Base-by-base conservation (phyloP, 2,113 vertebrate genomes). In the Heterotis niloticus region DNA sequence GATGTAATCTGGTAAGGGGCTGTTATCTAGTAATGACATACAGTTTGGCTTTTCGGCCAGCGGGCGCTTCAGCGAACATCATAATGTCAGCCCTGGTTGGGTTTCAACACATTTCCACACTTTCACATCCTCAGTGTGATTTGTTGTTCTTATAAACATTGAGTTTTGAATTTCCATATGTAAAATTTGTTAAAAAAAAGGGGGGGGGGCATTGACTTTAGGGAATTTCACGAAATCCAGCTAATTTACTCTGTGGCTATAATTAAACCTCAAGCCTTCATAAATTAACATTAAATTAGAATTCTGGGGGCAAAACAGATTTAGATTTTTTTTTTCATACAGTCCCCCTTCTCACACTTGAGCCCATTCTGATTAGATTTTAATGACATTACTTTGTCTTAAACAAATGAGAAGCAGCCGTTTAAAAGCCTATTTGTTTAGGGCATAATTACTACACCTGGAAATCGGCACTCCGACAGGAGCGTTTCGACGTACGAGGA, bases 311-410 rank as follows among this genome's bases (percentile, higher is more conserved):
- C 78, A 86, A 88, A 88, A 85, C 87, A 85, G 81, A 84, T 83
- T 88, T 85, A 87, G 85, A 85, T 88, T 87, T n/a, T n/a, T n/a
- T n/a, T n/a, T n/a, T 88, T 85, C 82, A 88, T 88, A 83, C 78
- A 81, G n/a, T 85, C 84, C 80, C 82, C 70, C 44, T 79, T 44
- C 79, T 82, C 69, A 70, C 68, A 81, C 82, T 79, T 79, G 69
- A 67, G 79, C 79, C 83, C 86, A 51, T 82, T 86, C 84, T 87
- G 87, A 88, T 88, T 88, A 87, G 86, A 85, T 86, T 87, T 87
- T 88, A 88, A 88, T 88, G 87, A 86, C 87, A 86, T 74, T 82
- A 86, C 83, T 86, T 88, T 86, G 86, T 88, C 83, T 88, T 88
- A 87, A 87, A 87, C 86, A 88, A 87, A 87, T 82, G 82, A 82